Base-by-base conservation (phyloP, 2,113 vertebrate genomes). In the Eupsittula cactorum region DNA sequence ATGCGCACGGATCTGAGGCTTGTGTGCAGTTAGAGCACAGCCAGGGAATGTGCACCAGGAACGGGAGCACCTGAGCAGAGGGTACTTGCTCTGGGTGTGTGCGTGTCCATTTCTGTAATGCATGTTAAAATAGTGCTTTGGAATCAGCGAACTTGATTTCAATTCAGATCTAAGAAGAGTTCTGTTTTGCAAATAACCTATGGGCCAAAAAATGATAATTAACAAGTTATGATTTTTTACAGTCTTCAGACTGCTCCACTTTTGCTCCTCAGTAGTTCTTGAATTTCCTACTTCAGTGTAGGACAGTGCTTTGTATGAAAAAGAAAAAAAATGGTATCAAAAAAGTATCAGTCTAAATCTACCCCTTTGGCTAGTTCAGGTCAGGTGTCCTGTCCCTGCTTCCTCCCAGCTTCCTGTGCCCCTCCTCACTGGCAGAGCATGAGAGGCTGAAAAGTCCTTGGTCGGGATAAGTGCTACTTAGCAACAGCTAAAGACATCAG, bases 41-140 rank as follows among this genome's bases (percentile, higher is more conserved):
- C 18, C 31, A 27, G 31, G 33, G 37, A 7, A 6, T 39, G 31
- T 64, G 42, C 31, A 14, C 17, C 2, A 1, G 16, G 46, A 33
- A 19, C 0, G 1, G 77, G 57, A 76, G 1, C 28, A 27, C 35
- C 29, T 42, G 52, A 73, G 76, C 63, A 67, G 50, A 31, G 52
- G 10, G 16, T 33, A 14, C 47, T 59, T 50, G 29, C 39, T 65
- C 39, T 20, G 15, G 5, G 14, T 42, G 13, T 35, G 28, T n/a
- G 28, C 18, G 1, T 76, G 16, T 39, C 65, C 1, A 0, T 69
- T 2, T 63, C 37, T 44, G 3, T 11, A 63, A 53, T 59, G 20
- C 39, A 21, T 5, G 17, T 55, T 49, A 44, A 77, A 74, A n/a
- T 9, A 44, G 24, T 28, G n/a, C 44, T 82, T 29, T 85, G 70